phyloP scores from a whole-genome alignment of 2,888 invertebrate species.

The Callimorpha dominula region DNA sequence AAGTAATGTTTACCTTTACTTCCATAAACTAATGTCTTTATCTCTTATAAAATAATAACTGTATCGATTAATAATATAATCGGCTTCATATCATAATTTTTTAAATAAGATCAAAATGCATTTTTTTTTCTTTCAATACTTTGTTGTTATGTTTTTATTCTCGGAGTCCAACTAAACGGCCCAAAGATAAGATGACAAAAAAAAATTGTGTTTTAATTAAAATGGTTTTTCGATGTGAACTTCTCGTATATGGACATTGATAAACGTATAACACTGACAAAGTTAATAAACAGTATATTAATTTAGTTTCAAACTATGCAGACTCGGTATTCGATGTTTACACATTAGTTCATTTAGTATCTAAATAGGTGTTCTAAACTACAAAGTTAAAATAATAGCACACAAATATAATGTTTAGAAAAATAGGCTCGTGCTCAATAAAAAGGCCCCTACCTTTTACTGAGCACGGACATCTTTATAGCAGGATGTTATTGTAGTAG shows the following conservation, averaged over 20 bases:
- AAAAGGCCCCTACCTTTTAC: background rate
- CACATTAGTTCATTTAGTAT: background rate
- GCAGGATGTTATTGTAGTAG: background rate
- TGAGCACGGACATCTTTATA: background rate
- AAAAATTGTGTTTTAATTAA: background rate
- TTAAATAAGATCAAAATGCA: too few species aligned
- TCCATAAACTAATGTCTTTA: too few species aligned
- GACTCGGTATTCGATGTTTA: constrained; percentile 2
- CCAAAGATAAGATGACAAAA: background rate
- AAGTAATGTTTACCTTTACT: too few species aligned
- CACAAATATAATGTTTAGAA: background rate
- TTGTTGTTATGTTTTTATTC: background rate
- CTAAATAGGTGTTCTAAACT: background rate
- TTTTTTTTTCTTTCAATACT: too few species aligned
- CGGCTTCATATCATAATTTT: too few species aligned
- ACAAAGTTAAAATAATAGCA: background rate
- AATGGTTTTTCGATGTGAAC: background rate
- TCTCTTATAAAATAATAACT: too few species aligned
- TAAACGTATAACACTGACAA: background rate
- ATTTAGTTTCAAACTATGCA: constrained; percentile 12
- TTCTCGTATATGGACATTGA: constrained; percentile 1
- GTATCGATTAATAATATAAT: too few species aligned
- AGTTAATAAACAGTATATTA: constrained; percentile 7
- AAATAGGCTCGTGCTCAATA: background rate
- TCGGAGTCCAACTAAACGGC: background rate